Evolutionary conservation across 2,113 vertebrate species (phyloP).

Genomic region (rat (Rattus norvegicus)): GRCr8 NC_086036.1:60050501-60051000

Average conservation of each 20-base stretch:
- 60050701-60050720: neutral
- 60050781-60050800: neutral
- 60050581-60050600: too few relatives aligned
- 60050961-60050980: neutral
- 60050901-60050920: neutral
- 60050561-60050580: too few relatives aligned
- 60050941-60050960: neutral
- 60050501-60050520: too few relatives aligned
- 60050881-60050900: neutral
- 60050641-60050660: too few relatives aligned
- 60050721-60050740: slow-evolving; percentile 10
- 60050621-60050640: too few relatives aligned
- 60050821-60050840: slow-evolving; percentile 25
- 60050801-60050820: neutral
- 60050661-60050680: too few relatives aligned
- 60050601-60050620: too few relatives aligned
- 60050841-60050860: neutral
- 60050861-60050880: neutral
- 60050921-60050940: neutral
- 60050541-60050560: too few relatives aligned
- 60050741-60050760: neutral
- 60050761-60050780: neutral
- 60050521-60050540: too few relatives aligned
- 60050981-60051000: neutral
- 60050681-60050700: too few relatives aligned